Evolutionary conservation across 2,113 vertebrate genomes (phyloP).

Genomic region (human (Homo sapiens)): DNA sequence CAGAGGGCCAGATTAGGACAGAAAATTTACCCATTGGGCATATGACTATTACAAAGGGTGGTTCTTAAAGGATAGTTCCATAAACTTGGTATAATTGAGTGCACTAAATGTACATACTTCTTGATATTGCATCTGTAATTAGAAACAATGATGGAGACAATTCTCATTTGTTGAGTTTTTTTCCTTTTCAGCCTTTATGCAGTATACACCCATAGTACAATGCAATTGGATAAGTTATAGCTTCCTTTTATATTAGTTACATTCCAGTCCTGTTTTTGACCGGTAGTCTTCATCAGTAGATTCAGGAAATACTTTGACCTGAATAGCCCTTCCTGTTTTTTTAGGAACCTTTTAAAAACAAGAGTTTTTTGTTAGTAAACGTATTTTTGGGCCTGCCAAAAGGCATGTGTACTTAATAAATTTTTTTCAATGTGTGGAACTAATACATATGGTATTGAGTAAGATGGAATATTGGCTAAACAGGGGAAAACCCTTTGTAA

Average conservation of each 20-base stretch:
- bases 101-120: background rate
- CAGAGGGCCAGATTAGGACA: background rate
- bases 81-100: background rate
- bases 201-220: background rate
- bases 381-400: background rate
- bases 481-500: background rate
- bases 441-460: background rate
- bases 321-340: background rate
- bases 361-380: background rate
- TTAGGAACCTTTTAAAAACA: background rate
- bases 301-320: conserved; percentile 3
- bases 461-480: background rate
- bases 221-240: background rate
- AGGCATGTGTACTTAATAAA: background rate
- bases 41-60: background rate
- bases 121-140: background rate
- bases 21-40: background rate
- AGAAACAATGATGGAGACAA: background rate
- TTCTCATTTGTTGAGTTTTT: background rate
- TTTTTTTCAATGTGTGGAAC: background rate
- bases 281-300: background rate
- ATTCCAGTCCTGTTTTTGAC: background rate
- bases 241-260: background rate
- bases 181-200: background rate
- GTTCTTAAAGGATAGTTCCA: background rate